phyloP scores from a whole-genome alignment of 2,113 vertebrate species.

The Pholis gunnellus region DNA sequence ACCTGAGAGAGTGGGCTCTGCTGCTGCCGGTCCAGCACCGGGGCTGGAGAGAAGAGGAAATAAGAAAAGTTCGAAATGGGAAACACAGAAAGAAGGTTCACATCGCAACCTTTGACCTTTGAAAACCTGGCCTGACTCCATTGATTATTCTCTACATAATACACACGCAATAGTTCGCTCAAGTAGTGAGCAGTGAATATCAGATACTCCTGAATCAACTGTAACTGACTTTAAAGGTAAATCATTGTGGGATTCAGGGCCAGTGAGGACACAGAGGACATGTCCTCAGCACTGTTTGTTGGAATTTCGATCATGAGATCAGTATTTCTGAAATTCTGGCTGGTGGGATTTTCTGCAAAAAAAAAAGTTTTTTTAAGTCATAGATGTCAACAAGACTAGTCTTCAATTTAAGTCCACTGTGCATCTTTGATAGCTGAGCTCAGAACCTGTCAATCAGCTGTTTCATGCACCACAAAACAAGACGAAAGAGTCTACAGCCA shows the following conservation, averaged over 20 bases:
- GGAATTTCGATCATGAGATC: background rate
- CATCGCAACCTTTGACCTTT: constrained; percentile 41
- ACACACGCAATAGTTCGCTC: background rate
- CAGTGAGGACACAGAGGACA: background rate
- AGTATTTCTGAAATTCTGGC: background rate
- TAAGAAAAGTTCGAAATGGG: constrained; percentile 62
- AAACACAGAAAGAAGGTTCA: constrained; percentile 24
- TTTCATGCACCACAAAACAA: background rate
- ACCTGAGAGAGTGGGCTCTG: constrained; percentile 66
- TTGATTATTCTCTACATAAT: background rate
- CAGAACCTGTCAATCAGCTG: background rate
- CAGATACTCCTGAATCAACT: background rate
- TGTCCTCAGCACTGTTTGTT: background rate
- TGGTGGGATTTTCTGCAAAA: background rate
- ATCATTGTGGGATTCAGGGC: background rate
- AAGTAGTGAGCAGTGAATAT: constrained; percentile 1
- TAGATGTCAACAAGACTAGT: background rate
- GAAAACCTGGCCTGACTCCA: constrained; percentile 35
- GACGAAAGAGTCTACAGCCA: background rate
- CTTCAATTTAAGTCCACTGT: background rate
- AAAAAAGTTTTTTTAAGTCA: background rate
- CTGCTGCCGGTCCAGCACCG: constrained; percentile 57
- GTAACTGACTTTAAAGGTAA: background rate
- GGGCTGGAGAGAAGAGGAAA: constrained; percentile 53
- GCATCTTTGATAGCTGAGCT: background rate